phyloP scores from a whole-genome alignment of 2,113 vertebrate species.

The Ptyas mucosa region DNA sequence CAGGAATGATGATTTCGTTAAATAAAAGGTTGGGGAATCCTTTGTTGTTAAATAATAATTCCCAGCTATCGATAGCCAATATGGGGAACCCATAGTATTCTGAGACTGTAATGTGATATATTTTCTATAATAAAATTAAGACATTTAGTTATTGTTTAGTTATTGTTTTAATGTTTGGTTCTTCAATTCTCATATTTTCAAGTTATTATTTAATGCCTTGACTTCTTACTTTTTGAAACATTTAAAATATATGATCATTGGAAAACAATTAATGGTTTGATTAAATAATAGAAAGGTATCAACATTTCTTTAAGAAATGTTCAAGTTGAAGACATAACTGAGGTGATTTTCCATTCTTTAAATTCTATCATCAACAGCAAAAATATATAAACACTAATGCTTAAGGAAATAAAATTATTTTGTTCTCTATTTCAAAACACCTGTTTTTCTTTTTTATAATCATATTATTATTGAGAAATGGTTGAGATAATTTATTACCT shows the following conservation, averaged over 20 bases:
- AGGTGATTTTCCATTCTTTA: not conserved
- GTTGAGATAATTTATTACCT: slow-evolving; percentile 31
- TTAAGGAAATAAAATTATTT: not conserved
- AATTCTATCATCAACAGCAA: not conserved
- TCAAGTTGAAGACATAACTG: not conserved
- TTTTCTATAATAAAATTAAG: not conserved
- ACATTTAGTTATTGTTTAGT: not conserved
- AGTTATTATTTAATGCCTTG: not conserved
- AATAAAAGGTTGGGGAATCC: not conserved
- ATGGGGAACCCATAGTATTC: not conserved
- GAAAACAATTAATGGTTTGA: not conserved
- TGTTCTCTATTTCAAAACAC: not conserved
- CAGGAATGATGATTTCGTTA: not conserved
- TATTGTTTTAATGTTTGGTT: not conserved
- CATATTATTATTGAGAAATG: slow-evolving; percentile 27
- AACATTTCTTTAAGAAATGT: not conserved
- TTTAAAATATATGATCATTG: not conserved
- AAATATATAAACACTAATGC: slow-evolving; percentile 1
- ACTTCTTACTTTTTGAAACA: not conserved
- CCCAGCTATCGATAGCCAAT: not conserved
- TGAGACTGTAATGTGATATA: not conserved
- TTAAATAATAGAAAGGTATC: not conserved
- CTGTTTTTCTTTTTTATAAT: not conserved
- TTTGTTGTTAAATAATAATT: not conserved
- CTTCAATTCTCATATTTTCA: not conserved